Evolutionary conservation across 2,113 vertebrate genomes (phyloP), one percentile per base, ranked within the genome.

Genomic region (Prionailurus viverrinus): DNA sequence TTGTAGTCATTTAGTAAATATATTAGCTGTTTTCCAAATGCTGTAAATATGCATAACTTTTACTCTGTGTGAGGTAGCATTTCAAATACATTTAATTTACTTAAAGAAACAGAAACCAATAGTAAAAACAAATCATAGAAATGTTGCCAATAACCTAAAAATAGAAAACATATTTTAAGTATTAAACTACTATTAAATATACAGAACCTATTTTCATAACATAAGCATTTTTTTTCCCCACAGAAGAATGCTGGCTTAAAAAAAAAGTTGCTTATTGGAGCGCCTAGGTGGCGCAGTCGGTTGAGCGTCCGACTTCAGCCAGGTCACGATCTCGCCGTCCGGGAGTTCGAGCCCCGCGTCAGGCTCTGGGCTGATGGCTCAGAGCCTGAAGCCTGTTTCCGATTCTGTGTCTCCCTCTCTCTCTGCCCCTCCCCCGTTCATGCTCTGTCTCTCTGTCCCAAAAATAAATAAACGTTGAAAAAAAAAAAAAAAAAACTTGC

Each of bases 71-170:
- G 6, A 86, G 48, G 66, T 73, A 55, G 6, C 21, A 86, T 89
- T 97, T 97, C 27, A 69, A 97, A 27, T 88, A 23, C 19, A 74
- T 92, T 80, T 85, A 82, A 83, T 84, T 78, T 66, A 74, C 41
- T 85, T 83, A 65, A 29, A 68, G 48, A 95, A 74, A 19, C 69
- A 87, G 16, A 89, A 55, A 76, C 23, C 19, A 87, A 45, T 31
- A 55, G 45, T 51, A 73, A 87, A 86, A 92, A 87, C 89, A 63
- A 96, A 95, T 79, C 65, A 61, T n/a, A 45, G 13, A 91, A 78
- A 89, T 90, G 25, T 65, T 95, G 29, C 36, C 41, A 78, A 61
- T 7, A 96, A 36, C 88, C 55, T 90, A 74, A 91, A 29, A 68
- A 80, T n/a, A 51, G 73, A 41, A 97, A 85, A 69, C 36, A 66